Conservation (phyloP, 92 coral and sea anemone genomes). For the Blastomussa wellsi region DNA sequence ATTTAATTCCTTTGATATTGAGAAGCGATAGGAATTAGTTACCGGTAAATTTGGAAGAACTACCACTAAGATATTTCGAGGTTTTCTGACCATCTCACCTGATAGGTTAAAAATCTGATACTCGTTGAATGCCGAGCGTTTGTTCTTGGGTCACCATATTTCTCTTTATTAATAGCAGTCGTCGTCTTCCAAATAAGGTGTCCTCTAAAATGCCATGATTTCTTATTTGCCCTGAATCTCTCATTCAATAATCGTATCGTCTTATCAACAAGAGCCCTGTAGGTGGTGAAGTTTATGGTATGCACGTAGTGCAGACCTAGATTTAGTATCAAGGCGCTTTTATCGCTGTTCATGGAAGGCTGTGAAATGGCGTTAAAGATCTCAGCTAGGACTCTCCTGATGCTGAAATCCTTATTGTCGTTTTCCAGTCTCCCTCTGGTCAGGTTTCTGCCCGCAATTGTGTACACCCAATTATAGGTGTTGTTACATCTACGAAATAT, state of each 20-base stretch:
- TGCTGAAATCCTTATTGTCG: conserved; percentile 70
- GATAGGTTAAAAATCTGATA: conserved; percentile 79
- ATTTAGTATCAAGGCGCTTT: conserved; percentile 68
- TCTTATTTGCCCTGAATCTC: conserved; percentile 45
- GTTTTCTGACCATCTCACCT: conserved; percentile 43
- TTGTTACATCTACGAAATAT: conserved; percentile 62
- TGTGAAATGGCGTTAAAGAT: conserved; percentile 55
- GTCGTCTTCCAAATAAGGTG: conserved; percentile 86
- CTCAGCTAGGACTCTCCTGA: conserved; percentile 62
- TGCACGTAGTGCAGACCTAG: conserved; percentile 90
- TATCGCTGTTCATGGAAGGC: conserved; percentile 51
- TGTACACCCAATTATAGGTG: conserved; percentile 84
- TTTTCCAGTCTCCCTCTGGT: conserved; percentile 69
- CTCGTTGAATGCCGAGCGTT: conserved; percentile 72
- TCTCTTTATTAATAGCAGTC: conserved; percentile 80
- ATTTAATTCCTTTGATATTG: too few relatives aligned
- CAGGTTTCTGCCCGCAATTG: conserved; percentile 64
- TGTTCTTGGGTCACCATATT: conserved; percentile 82
- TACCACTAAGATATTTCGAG: not conserved
- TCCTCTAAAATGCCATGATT: conserved; percentile 59
- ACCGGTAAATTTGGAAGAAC: too few relatives aligned
- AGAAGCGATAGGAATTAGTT: too few relatives aligned
- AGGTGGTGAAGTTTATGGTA: conserved; percentile 73
- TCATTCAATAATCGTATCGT: conserved; percentile 68
- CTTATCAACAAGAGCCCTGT: conserved; percentile 57